Conservation (phyloP, 2,113 vertebrate species). For the Mugil cephalus region DNA sequence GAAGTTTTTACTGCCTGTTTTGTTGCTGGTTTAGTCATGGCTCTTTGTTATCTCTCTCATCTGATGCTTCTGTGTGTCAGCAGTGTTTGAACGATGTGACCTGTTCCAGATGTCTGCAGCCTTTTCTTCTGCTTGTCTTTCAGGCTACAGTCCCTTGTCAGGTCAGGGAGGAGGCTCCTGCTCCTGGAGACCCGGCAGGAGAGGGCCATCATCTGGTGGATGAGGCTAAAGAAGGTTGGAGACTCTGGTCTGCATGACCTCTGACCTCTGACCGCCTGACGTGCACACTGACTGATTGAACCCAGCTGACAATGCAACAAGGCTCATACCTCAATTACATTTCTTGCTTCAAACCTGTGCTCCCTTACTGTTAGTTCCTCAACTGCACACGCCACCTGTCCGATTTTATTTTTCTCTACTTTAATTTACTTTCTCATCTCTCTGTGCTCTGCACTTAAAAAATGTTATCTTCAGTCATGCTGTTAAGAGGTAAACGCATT, state of each 20-base stretch:
- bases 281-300: slow-evolving; percentile 56
- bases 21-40: too few species aligned
- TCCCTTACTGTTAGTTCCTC: too few species aligned
- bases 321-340: background rate
- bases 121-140: slow-evolving; percentile 36
- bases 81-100: background rate
- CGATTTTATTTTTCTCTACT: too few species aligned
- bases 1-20: too few species aligned
- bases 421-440: too few species aligned
- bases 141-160: slow-evolving; percentile 92
- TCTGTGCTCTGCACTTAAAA: background rate
- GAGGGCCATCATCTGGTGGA: slow-evolving; percentile 91
- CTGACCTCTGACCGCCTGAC: slow-evolving; percentile 55
- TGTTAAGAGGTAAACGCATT: background rate
- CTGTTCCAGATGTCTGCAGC: background rate
- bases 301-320: slow-evolving; percentile 58
- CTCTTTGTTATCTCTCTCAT: too few species aligned
- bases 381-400: too few species aligned
- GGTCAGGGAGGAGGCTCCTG: slow-evolving; percentile 92
- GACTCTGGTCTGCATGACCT: slow-evolving; percentile 39
- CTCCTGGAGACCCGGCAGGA: slow-evolving; percentile 91
- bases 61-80: background rate
- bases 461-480: background rate
- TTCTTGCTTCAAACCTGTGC: background rate
- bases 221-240: slow-evolving; percentile 89